Evolutionary conservation across 2,113 vertebrate species (phyloP), one percentile per base, ranked within the genome.

Genomic region (Plotosus lineatus): DNA sequence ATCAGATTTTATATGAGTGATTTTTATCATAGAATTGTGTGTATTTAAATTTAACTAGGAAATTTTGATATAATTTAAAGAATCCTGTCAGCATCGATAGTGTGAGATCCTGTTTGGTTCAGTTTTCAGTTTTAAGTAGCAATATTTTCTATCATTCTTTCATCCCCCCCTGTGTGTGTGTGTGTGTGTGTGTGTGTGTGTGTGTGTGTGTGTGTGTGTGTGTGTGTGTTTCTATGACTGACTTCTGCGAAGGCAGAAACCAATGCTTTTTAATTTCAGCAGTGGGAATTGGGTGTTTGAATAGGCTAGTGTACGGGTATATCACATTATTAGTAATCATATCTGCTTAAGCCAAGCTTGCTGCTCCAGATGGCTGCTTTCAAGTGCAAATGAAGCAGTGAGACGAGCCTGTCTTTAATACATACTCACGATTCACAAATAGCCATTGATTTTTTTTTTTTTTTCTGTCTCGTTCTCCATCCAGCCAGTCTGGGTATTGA

Each of bases 301-400:
- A 97, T 96, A 93, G 95, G 94, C 94, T 94, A 96, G 95, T 95
- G 95, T 96, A 96, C 90, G 93, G 95, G 96, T 96, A 98, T 97
- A 96, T 98, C 95, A 95, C 97, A 98, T 98, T 99, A 98, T 99
- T 99, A 98, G 97, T 96, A 98, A 97, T 99, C 98, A 97, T 99
- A 99, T 99, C 97, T 99, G 96, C 96, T 97, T 98, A 98, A 96
- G 96, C 97, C 96, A 98, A 98, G 97, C 97, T 96, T 96, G 96
- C 96, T 96, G 96, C 96, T 98, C 98, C 98, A 99, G 98, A 99
- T 99, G 98, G 97, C 96, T 97, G 98, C 98, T 99, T 99, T 99
- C 98, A 99, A 99, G 98, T 99, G 98, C 98, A 99, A 99, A 98
- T 98, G 97, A 99, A 98, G 95, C 97, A 96, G 96, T 97, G 97